These are phyloP conservation scores for Linurgus olivaceus DNA, from an alignment of 2,797 vertebrate species.

Conservation along the genomic window DNA sequence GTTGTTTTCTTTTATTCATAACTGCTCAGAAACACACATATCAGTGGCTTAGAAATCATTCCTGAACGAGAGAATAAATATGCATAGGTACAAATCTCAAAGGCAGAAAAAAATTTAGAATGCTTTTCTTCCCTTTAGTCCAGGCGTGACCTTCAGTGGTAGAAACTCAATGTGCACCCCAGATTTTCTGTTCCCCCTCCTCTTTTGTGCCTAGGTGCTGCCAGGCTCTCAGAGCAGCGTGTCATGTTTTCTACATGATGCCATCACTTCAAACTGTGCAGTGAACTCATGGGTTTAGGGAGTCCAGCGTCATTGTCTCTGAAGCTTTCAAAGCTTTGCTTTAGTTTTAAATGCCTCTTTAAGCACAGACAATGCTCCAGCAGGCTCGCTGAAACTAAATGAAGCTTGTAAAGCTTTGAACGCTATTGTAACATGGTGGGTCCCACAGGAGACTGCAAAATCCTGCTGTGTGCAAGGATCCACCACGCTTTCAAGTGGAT, in stretches of 20 bases:
- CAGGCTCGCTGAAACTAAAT: slow-evolving; percentile 58
- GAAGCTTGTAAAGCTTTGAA: slow-evolving; percentile 70
- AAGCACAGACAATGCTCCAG: slow-evolving; percentile 59
- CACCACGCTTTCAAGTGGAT: slow-evolving; percentile 38
- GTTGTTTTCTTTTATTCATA: background rate
- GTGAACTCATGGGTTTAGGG: slow-evolving; percentile 40
- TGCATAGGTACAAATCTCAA: background rate
- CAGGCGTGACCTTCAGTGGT: background rate
- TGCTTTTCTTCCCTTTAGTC: background rate
- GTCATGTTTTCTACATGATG: slow-evolving; percentile 54
- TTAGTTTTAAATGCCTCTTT: slow-evolving; percentile 65
- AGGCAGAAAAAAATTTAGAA: background rate
- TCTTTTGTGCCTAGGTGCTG: background rate
- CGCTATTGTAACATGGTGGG: slow-evolving; percentile 36
- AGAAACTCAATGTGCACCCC: accelerated
- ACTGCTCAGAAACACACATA: background rate
- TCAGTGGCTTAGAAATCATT: background rate
- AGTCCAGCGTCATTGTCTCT: slow-evolving; percentile 44
- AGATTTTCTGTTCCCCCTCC: background rate
- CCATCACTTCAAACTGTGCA: slow-evolving; percentile 27
- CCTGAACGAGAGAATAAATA: background rate
- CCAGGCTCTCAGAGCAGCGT: background rate
- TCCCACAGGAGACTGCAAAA: slow-evolving; percentile 58
- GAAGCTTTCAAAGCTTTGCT: slow-evolving; percentile 59
- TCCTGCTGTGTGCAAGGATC: slow-evolving; percentile 57